phyloP scores from a whole-genome alignment of 2,113 vertebrate species.

The Shinisaurus crocodilurus region DNA sequence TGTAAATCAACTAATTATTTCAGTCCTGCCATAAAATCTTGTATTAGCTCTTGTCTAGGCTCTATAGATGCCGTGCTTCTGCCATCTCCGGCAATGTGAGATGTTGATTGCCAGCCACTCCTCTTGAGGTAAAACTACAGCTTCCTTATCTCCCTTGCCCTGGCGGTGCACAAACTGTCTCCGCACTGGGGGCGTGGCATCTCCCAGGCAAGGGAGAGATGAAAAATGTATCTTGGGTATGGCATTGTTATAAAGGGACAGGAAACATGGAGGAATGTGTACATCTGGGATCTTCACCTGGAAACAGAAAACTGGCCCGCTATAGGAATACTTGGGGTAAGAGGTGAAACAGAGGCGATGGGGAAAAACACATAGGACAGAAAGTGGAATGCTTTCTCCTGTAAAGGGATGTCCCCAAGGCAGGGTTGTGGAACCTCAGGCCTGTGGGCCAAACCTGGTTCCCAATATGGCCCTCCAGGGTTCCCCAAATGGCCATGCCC shows the following conservation, averaged over 20 bases:
- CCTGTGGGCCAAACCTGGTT: too few species aligned
- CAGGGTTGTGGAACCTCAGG: too few species aligned
- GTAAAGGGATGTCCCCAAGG: too few species aligned
- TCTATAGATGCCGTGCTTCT: slow-evolving; percentile 33
- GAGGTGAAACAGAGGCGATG: background rate
- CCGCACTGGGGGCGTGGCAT: too few species aligned
- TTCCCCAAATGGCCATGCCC: too few species aligned
- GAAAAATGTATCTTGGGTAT: background rate
- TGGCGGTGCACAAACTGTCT: background rate
- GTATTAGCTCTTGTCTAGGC: slow-evolving; percentile 44
- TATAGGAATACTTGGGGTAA: background rate
- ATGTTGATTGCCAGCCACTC: background rate
- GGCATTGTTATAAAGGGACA: background rate
- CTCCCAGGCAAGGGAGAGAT: background rate
- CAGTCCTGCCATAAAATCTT: slow-evolving; percentile 54
- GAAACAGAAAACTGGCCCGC: rapidly evolving
- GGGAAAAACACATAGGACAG: background rate
- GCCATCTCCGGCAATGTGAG: slow-evolving; percentile 14
- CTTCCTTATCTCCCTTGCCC: background rate
- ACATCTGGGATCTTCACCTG: background rate
- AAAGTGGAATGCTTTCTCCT: background rate
- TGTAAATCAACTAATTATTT: slow-evolving; percentile 73
- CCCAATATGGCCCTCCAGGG: too few species aligned
- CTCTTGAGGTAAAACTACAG: background rate
- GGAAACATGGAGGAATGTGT: background rate